Evolutionary conservation across 1,140 invertebrate species (phyloP).

Genomic region (Pissodes strobi): DNA sequence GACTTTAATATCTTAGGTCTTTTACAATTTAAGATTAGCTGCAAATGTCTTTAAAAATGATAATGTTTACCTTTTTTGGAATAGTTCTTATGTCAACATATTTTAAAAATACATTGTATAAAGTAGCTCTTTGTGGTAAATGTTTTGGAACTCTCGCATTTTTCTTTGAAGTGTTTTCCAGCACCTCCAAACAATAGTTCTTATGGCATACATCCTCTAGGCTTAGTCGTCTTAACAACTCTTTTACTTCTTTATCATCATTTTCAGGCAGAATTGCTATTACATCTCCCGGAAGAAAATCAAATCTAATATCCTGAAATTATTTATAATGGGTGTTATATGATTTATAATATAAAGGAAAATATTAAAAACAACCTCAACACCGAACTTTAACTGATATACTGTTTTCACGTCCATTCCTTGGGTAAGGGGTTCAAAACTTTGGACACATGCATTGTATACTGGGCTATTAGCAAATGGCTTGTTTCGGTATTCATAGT

Average conservation of each 20-base stretch:
- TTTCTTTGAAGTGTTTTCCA: slow-evolving; percentile 37
- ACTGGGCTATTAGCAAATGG: slow-evolving; percentile 40
- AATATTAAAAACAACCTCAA: slow-evolving; percentile 25
- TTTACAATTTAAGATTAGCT: too few relatives aligned
- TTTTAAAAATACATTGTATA: slow-evolving; percentile 55
- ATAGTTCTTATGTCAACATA: slow-evolving; percentile 57
- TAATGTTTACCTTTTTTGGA: slow-evolving; percentile 57
- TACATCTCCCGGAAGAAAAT: slow-evolving; percentile 47
- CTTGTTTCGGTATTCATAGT: slow-evolving; percentile 13
- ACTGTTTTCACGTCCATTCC: slow-evolving; percentile 44
- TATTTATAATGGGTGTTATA: too few relatives aligned
- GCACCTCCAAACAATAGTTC: slow-evolving; percentile 36
- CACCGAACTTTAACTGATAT: slow-evolving; percentile 36
- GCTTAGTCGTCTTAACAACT: slow-evolving; percentile 41
- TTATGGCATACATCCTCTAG: slow-evolving; percentile 28
- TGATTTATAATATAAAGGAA: neutral
- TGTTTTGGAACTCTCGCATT: slow-evolving; percentile 53
- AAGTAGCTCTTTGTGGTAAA: slow-evolving; percentile 54
- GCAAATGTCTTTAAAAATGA: too few relatives aligned
- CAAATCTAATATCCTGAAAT: slow-evolving; percentile 32
- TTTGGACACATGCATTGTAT: slow-evolving; percentile 26
- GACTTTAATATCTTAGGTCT: too few relatives aligned
- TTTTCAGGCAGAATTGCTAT: slow-evolving; percentile 49
- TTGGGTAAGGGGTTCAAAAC: slow-evolving; percentile 33
- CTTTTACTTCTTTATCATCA: slow-evolving; percentile 40